Percentiles rank a stretch among this genome's conserved stretches.
phyloP scores from a whole-genome alignment of 2,888 invertebrate species.

The Drosophila differens region DNA sequence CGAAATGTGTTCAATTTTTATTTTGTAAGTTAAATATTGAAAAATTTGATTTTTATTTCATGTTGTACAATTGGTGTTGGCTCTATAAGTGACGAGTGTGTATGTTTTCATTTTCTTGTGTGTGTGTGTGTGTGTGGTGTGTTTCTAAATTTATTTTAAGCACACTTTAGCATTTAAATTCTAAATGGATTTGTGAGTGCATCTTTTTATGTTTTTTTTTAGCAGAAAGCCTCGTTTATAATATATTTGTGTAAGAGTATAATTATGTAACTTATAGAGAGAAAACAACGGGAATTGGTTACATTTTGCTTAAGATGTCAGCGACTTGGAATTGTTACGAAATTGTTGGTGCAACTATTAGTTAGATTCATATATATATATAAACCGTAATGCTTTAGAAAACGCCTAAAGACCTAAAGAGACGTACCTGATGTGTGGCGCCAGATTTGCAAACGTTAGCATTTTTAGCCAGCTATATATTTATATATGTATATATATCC shows the following conservation, averaged over 20 bases:
- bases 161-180: constrained; percentile 55
- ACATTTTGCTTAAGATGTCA: constrained; percentile 31
- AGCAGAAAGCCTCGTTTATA: constrained; percentile 52
- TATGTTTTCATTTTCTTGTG: not conserved
- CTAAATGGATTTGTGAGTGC: constrained; percentile 32
- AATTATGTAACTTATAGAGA: constrained; percentile 18
- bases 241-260: constrained; percentile 16
- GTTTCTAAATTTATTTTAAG: constrained; percentile 54
- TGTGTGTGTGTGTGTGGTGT: constrained; percentile 18
- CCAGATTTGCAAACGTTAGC: not conserved
- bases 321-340: constrained; percentile 68
- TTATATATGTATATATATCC: constrained; percentile 7
- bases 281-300: constrained; percentile 38
- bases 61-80: constrained; percentile 43
- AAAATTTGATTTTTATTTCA: constrained; percentile 31
- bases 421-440: constrained; percentile 43
- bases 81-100: constrained; percentile 15
- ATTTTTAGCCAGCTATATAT: not conserved
- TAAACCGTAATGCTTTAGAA: constrained; percentile 29
- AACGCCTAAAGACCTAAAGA: constrained; percentile 49
- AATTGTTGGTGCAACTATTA: constrained; percentile 59
- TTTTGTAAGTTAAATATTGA: constrained; percentile 50
- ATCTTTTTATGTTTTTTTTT: constrained; percentile 19
- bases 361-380: constrained; percentile 8
- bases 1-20: constrained; percentile 55